Evolutionary conservation across 1,140 invertebrate species (phyloP).

Genomic region (Danaus melanippus): DNA sequence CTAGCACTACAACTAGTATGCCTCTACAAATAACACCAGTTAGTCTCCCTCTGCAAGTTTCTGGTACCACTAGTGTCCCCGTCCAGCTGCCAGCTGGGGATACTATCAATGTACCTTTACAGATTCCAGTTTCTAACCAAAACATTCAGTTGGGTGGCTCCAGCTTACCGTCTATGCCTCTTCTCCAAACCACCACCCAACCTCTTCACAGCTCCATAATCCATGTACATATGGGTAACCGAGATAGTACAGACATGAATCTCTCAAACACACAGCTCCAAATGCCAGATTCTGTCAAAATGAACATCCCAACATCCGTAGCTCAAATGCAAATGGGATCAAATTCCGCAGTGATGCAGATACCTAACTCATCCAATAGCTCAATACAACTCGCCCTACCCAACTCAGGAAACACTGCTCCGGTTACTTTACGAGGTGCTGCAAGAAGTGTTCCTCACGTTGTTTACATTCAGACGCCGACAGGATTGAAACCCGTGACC

Average conservation of each 20-base stretch:
- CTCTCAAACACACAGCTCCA: conserved; percentile 50
- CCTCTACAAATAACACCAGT: conserved; percentile 56
- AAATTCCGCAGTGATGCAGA: conserved; percentile 50
- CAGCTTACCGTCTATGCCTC: conserved; percentile 54
- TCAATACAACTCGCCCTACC: conserved; percentile 56
- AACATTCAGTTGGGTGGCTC: conserved; percentile 51
- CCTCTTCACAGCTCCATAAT: conserved; percentile 58
- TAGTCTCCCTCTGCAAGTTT: conserved; percentile 60
- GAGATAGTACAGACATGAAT: conserved; percentile 52
- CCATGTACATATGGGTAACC: conserved; percentile 60
- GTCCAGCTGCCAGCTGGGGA: conserved; percentile 62
- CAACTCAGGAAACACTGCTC: conserved; percentile 29
- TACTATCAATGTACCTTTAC: conserved; percentile 64
- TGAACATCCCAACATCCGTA: conserved; percentile 41
- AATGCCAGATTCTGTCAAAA: conserved; percentile 48
- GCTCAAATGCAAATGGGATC: conserved; percentile 50
- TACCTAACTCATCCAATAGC: conserved; percentile 52
- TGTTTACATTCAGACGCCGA: conserved; percentile 66
- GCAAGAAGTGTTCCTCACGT: conserved; percentile 54
- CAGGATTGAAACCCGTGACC: conserved; percentile 59
- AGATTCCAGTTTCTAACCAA: conserved; percentile 50
- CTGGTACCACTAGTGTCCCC: conserved; percentile 55
- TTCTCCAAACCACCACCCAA: conserved; percentile 46
- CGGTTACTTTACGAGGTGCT: conserved; percentile 48
- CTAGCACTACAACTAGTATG: conserved; percentile 45